These are phyloP conservation scores for Coregonus clupeaformis DNA, from an alignment of 2,113 vertebrate genomes.

Conservation along the genomic window DNA sequence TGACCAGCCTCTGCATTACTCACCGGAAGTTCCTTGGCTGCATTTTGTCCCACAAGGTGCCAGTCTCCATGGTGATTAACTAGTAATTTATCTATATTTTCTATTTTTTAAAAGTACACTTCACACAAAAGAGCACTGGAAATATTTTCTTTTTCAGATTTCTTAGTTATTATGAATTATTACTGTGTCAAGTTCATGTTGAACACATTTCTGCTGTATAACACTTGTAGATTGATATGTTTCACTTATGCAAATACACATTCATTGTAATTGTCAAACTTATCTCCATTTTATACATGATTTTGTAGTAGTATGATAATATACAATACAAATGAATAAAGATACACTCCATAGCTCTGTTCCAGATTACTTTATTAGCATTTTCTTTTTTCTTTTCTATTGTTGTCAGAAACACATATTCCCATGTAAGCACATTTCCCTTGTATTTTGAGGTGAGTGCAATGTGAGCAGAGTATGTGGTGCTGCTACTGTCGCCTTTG, in stretches of 20 bases:
- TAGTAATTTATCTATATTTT: too few relatives aligned
- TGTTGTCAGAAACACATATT: slow-evolving; percentile 50
- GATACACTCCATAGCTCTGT: slow-evolving; percentile 11
- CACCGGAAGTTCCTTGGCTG: neutral
- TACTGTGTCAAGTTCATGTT: too few relatives aligned
- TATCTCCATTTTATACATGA: neutral
- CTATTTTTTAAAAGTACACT: too few relatives aligned
- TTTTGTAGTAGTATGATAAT: neutral
- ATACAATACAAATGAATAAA: neutral
- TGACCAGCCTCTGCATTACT: neutral
- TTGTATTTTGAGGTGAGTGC: slow-evolving; percentile 17
- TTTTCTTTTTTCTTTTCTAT: slow-evolving; percentile 34
- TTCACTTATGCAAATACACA: too few relatives aligned
- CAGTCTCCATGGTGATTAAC: too few relatives aligned
- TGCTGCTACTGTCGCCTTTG: slow-evolving; percentile 21
- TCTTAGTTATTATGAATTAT: too few relatives aligned
- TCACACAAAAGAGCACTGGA: too few relatives aligned
- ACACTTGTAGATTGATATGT: too few relatives aligned
- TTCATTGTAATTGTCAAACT: too few relatives aligned
- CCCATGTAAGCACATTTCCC: slow-evolving; percentile 40
- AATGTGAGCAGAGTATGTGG: slow-evolving; percentile 7
- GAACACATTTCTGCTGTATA: too few relatives aligned
- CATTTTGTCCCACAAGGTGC: too few relatives aligned
- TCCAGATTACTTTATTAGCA: slow-evolving; percentile 66
- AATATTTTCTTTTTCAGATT: too few relatives aligned